Base-by-base conservation (phyloP, 1,140 invertebrate genomes). In the Nomia melanderi region DNA sequence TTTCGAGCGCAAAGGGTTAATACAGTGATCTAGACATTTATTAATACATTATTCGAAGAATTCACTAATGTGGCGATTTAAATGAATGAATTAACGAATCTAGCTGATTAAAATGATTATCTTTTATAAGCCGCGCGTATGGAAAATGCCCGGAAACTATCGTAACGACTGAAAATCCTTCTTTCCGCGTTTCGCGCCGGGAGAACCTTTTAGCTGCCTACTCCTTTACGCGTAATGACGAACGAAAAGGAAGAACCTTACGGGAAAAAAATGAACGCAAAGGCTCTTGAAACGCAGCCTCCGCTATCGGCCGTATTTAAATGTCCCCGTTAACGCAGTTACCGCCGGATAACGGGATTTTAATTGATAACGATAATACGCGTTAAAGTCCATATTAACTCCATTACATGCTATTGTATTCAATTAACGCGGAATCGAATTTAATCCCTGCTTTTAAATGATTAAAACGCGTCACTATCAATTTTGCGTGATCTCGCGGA, bases 351-450 rank as follows among this genome's bases (percentile, higher is more conserved):
- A 74, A 65, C 60, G 50, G 62, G 71, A 25, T 41, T 74, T 74
- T 74, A 74, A 74, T 74, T 74, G 71, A 65, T 74, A 65, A 65
- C 62, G 71, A 65, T 74, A 74, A 65, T 74, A 65, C 62, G 33
- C 47, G 47, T 74, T 74, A 74, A 74, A 74, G 65, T 74, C 71
- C 71, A 36, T 27, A 65, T 74, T 74, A 74, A 65, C 62, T 65
- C 20, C 20, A 33, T 74, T 74, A 66, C 47, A 74, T 8, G 36
- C 31, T 25, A 23, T 41, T 41, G 57, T 56, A 65, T 65, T 54
- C 62, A 62, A 54, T 27, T 50, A 39, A 29, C 31, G 5, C 5
- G 2, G 17, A 36, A 29, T 20, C 33, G 33, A 56, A 65, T 69
- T 65, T 65, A 65, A 74, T 56, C 33, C 20, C 33, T 29, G 47